Evolutionary conservation across 1,140 invertebrate species (phyloP).

Genomic region (Anastatus disparis): DNA sequence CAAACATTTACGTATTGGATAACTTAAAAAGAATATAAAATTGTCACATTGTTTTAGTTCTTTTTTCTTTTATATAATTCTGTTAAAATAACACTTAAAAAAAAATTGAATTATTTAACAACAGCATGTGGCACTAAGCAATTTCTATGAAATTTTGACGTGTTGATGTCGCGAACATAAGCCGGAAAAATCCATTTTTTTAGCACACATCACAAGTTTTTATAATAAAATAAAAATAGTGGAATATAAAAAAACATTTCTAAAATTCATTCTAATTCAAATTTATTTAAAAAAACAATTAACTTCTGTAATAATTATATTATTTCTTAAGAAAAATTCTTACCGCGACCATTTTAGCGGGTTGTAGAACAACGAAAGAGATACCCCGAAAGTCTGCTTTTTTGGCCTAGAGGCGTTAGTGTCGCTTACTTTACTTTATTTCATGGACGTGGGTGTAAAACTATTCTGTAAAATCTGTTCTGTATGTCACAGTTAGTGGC

Average conservation of each 20-base stretch:
- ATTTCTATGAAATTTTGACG: too few relatives aligned
- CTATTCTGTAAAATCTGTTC: too few relatives aligned
- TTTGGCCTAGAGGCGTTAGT: not conserved
- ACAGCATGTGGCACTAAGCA: slow-evolving; percentile 2
- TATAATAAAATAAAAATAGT: not conserved
- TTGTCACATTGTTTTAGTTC: too few relatives aligned
- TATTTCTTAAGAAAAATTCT: slow-evolving; percentile 42
- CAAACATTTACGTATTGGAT: too few relatives aligned
- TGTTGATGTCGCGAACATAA: not conserved
- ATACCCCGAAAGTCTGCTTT: not conserved
- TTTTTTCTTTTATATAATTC: too few relatives aligned
- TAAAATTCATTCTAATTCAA: not conserved
- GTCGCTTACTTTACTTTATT: too few relatives aligned
- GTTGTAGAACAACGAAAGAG: slow-evolving; percentile 47
- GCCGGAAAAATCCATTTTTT: slow-evolving; percentile 4
- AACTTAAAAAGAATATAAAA: too few relatives aligned
- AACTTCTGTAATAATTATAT: not conserved
- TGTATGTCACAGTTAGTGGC: too few relatives aligned
- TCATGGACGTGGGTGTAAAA: too few relatives aligned
- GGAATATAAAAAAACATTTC: not conserved
- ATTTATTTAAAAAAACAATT: not conserved
- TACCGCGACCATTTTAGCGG: slow-evolving; percentile 57
- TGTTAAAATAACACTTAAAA: not conserved
- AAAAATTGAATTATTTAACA: too few relatives aligned
- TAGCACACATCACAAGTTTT: not conserved